Evolutionary conservation across 1,140 invertebrate species (phyloP), one percentile per base, ranked within the genome.

Genomic region (Drosophila parabipectinata): DNA sequence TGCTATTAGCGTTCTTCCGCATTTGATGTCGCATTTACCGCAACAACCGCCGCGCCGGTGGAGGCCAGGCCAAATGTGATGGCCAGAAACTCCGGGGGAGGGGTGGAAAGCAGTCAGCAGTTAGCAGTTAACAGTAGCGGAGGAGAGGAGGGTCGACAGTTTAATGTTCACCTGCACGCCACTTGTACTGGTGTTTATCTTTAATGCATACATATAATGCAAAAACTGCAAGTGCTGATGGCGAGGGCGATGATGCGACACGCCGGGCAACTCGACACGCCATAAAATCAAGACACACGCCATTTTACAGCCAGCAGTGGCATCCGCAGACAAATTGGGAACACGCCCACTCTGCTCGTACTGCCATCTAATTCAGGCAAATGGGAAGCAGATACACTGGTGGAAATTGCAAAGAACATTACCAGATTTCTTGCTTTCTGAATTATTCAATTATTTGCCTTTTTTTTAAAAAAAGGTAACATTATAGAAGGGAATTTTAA

Each of bases 171-270:
- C 47, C 67, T 66, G 45, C 53, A 62, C 39, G 18, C 10, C 54
- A 18, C 48, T 4, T 28, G 28, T 37, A 44, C 47, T 47, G 30
- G 51, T 57, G 69, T 76, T 72, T 83, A 79, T 66, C 62, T 79
- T 85, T 84, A 85, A 84, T 77, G 81, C 78, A 76, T 72, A 82
- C 82, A 82, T 88, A 87, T 88, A 85, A 72, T 87, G 78, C 83
- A 82, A 60, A 72, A 79, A 81, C 66, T 87, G 78, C 78, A 78
- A 85, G 77, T 79, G 83, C 52, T 68, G 68, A 72, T 60, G 54
- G 54, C 64, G 18, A 14, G 39, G 64, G 48, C 48, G 50, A 37
- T 47, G 61, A 28, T 28, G 24, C 26, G 48, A 58, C 44, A 47
- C 10, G 37, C 24, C 18, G 45, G 24, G 41, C 60, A 41, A 21